Evolutionary conservation across 2,888 invertebrate species (phyloP).

Genomic region (Lapara coniferarum): DNA sequence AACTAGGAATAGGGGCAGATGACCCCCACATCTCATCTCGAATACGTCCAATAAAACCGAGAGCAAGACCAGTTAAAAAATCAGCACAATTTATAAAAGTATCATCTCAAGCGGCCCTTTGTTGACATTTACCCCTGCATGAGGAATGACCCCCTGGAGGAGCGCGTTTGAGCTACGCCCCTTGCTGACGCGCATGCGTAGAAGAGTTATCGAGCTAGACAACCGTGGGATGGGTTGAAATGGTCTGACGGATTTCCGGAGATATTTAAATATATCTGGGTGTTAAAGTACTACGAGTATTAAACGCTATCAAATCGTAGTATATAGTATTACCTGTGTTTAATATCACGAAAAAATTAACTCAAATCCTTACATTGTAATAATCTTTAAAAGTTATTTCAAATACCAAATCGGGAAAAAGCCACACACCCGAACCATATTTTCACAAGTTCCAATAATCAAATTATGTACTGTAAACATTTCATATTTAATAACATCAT

Average conservation of each 20-base stretch:
- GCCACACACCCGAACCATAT: conserved; percentile 36
- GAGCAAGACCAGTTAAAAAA: conserved; percentile 34
- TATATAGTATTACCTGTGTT: no score
- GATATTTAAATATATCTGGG: background rate
- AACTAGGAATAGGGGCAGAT: background rate
- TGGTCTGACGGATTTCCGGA: background rate
- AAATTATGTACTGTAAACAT: conserved; percentile 76
- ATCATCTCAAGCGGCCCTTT: conserved; percentile 18
- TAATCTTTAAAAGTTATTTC: background rate
- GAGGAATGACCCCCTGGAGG: conserved; percentile 28
- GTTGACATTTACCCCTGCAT: conserved; percentile 14
- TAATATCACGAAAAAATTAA: no score
- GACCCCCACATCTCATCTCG: background rate
- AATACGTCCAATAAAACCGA: conserved; percentile 1
- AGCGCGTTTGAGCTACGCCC: conserved; percentile 29
- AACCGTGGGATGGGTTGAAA: background rate
- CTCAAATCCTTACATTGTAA: no score
- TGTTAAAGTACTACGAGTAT: background rate
- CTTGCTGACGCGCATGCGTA: conserved; percentile 23
- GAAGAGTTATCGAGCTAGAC: conserved; percentile 5
- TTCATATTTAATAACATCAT: conserved; percentile 63
- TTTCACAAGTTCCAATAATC: conserved; percentile 64
- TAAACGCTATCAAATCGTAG: no score
- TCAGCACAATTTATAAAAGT: conserved; percentile 34
- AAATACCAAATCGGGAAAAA: background rate